Conservation (phyloP, 92 coral and sea anemone genomes). For the Pocillopora grandis region DNA sequence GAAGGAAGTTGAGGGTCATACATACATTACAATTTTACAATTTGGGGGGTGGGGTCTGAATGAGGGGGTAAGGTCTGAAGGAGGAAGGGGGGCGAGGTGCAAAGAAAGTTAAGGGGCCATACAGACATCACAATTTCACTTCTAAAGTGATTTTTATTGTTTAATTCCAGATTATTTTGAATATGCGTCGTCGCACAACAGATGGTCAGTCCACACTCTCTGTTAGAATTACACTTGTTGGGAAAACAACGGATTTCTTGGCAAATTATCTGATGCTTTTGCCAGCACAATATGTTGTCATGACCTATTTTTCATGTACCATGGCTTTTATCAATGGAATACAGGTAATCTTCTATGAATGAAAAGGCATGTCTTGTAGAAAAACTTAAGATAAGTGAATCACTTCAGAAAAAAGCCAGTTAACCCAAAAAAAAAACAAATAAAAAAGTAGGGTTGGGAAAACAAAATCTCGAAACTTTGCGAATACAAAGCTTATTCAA, state of each 20-base stretch:
- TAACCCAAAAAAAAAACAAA: too few species aligned
- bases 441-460: too few species aligned
- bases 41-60: too few species aligned
- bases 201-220: constrained; percentile 55
- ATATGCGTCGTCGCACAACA: constrained; percentile 54
- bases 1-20: too few species aligned
- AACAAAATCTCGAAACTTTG: too few species aligned
- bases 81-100: too few species aligned
- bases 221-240: constrained; percentile 40
- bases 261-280: constrained; percentile 39
- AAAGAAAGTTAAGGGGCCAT: neutral
- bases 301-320: constrained; percentile 62
- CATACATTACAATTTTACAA: too few species aligned
- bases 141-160: neutral
- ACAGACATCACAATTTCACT: neutral
- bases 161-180: constrained; percentile 43
- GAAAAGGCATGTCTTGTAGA: neutral
- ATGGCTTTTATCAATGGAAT: constrained; percentile 59
- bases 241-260: constrained; percentile 54
- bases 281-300: constrained; percentile 48
- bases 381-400: neutral
- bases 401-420: too few species aligned
- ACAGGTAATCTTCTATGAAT: constrained; percentile 34
- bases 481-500: too few species aligned
- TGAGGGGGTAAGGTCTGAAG: too few species aligned